phyloP scores from a whole-genome alignment of 2,113 vertebrate species.

The Ariopsis seemanni region DNA sequence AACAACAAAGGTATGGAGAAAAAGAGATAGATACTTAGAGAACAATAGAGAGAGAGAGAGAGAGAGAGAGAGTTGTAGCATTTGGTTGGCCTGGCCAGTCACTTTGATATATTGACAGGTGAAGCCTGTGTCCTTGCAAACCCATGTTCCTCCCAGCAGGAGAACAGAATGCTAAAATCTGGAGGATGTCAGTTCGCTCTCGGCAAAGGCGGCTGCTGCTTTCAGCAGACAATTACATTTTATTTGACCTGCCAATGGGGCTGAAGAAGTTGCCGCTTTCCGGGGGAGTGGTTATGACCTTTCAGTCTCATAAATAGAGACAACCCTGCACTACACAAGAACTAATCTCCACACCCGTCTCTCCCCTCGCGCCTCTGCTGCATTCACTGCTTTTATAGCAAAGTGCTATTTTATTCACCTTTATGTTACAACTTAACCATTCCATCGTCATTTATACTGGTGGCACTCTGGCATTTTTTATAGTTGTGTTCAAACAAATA shows the following conservation, averaged over 20 bases:
- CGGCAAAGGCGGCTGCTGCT: slow-evolving; percentile 65
- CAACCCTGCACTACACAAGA: slow-evolving; percentile 55
- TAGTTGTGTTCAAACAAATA: slow-evolving; percentile 6
- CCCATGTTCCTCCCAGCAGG: slow-evolving; percentile 78
- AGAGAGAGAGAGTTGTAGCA: slow-evolving; percentile 58
- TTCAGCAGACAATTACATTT: slow-evolving; percentile 76
- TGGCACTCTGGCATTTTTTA: neutral
- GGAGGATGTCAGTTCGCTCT: slow-evolving; percentile 73
- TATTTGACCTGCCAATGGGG: slow-evolving; percentile 72
- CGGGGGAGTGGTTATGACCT: slow-evolving; percentile 76
- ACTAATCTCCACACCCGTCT: slow-evolving; percentile 53
- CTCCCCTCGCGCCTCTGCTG: slow-evolving; percentile 25
- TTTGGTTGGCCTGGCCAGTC: slow-evolving; percentile 65
- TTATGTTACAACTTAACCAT: slow-evolving; percentile 9
- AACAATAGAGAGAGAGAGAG: slow-evolving; percentile 61
- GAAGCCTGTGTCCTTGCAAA: slow-evolving; percentile 81
- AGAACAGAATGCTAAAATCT: slow-evolving; percentile 74
- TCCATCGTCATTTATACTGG: neutral
- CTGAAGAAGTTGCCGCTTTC: slow-evolving; percentile 68
- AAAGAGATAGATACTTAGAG: slow-evolving; percentile 51
- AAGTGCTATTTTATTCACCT: slow-evolving; percentile 39
- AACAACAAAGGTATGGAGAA: slow-evolving; percentile 28
- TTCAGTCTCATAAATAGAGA: slow-evolving; percentile 73
- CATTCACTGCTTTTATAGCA: slow-evolving; percentile 47
- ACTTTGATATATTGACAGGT: slow-evolving; percentile 83